These are phyloP conservation scores for Bovichtus variegatus DNA, from an alignment of 2,797 vertebrate genomes.

Conservation along the genomic window DNA sequence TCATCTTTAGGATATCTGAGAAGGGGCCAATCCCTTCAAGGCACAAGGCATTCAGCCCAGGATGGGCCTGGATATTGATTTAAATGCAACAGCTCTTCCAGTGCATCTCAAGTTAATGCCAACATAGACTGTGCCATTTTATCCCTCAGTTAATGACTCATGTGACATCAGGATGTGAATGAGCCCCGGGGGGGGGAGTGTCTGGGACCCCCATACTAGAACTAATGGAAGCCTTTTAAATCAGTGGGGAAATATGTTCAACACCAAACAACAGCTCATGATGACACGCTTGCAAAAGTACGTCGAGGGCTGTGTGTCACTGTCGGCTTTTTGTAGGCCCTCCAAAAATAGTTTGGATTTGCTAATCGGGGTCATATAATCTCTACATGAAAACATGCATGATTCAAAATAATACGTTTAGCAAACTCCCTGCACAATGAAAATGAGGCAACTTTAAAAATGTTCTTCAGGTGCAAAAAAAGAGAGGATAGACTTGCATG, in stretches of 20 bases:
- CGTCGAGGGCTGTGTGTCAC: background rate
- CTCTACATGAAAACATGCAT: background rate
- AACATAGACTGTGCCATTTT: background rate
- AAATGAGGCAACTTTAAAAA: background rate
- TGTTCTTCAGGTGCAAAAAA: background rate
- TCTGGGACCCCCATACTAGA: background rate
- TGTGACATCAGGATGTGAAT: conserved; percentile 10
- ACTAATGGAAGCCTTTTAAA: background rate
- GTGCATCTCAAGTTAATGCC: conserved; percentile 1
- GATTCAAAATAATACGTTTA: background rate
- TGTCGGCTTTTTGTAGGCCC: background rate
- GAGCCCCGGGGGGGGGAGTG: background rate
- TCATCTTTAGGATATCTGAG: background rate
- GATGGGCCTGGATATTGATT: conserved; percentile 3
- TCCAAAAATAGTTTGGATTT: background rate
- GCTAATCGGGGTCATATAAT: background rate
- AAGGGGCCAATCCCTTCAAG: background rate
- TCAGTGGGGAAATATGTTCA: background rate
- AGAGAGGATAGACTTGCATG: background rate
- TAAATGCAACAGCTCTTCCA: background rate
- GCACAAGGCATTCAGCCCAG: background rate
- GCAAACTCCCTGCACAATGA: no score
- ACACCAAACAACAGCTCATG: background rate
- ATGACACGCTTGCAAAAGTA: background rate
- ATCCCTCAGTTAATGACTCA: background rate